phyloP scores from a whole-genome alignment of 2,113 vertebrate genomes.

The Catharus minimus region DNA sequence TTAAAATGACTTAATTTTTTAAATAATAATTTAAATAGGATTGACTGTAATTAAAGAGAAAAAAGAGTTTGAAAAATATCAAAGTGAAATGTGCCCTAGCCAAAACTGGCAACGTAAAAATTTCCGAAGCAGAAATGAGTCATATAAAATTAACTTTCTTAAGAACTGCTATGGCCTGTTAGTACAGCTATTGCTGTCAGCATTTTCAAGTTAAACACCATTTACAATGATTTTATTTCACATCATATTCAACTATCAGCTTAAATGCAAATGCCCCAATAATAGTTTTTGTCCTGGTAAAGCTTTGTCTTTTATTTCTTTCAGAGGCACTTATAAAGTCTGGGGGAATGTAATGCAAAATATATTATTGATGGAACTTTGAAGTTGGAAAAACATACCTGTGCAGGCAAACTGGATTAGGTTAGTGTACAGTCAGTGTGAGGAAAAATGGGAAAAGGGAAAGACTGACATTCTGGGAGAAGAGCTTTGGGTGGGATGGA shows the following conservation, averaged over 20 bases:
- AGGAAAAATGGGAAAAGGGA: not conserved
- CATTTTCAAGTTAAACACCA: constrained; percentile 41
- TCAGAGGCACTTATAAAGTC: not conserved
- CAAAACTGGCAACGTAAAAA: not conserved
- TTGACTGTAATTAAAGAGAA: not conserved
- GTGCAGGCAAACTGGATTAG: not conserved
- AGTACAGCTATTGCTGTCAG: constrained; percentile 22
- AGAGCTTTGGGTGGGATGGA: not conserved
- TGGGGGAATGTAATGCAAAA: not conserved
- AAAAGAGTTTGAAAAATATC: not conserved
- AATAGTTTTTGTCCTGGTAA: not conserved
- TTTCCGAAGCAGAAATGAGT: constrained; percentile 12
- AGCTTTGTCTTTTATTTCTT: not conserved
- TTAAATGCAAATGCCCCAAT: not conserved
- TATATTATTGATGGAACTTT: not conserved
- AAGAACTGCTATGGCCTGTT: constrained; percentile 7
- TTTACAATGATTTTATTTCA: constrained; percentile 2
- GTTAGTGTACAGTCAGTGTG: not conserved
- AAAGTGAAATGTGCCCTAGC: not conserved
- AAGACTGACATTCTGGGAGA: not conserved
- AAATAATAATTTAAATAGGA: not conserved
- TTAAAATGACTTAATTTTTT: not conserved
- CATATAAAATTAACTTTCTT: constrained; percentile 45
- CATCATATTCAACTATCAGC: not conserved
- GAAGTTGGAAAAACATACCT: not conserved